These are phyloP conservation scores for Chelonus formosanus DNA, from an alignment of 2,888 invertebrate species.

Conservation along the genomic window DNA sequence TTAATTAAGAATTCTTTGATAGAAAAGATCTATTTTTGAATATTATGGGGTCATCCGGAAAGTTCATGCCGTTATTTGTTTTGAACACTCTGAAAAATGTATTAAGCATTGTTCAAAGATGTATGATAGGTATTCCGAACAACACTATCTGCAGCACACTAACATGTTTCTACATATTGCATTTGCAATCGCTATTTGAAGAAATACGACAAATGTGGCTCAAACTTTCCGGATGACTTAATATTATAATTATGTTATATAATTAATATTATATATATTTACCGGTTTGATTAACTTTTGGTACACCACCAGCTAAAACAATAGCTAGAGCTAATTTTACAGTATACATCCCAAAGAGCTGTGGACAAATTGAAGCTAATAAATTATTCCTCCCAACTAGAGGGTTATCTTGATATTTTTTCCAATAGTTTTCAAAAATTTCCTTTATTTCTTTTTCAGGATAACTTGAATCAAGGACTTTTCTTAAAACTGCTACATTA, in stretches of 20 bases:
- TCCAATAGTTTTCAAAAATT: slow-evolving; percentile 80
- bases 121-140: too few species aligned
- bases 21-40: too few species aligned
- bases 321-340: slow-evolving; percentile 87
- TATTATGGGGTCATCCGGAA: too few species aligned
- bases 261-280: slow-evolving; percentile 47
- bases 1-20: not conserved
- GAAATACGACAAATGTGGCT: too few species aligned
- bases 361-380: slow-evolving; percentile 83
- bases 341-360: slow-evolving; percentile 87
- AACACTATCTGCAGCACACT: too few species aligned
- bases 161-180: too few species aligned
- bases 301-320: slow-evolving; percentile 70
- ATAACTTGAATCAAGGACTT: slow-evolving; percentile 52
- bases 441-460: slow-evolving; percentile 70
- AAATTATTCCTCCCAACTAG: slow-evolving; percentile 81
- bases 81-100: too few species aligned
- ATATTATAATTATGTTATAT: slow-evolving; percentile 9
- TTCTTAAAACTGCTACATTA: slow-evolving; percentile 53
- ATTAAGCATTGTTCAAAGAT: too few species aligned
- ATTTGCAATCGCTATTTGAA: too few species aligned
- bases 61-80: too few species aligned
- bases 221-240: too few species aligned
- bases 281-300: slow-evolving; percentile 65
- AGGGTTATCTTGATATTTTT: slow-evolving; percentile 70